Base-by-base conservation (phyloP, 2,113 vertebrate species). In the Narcine bancroftii region DNA sequence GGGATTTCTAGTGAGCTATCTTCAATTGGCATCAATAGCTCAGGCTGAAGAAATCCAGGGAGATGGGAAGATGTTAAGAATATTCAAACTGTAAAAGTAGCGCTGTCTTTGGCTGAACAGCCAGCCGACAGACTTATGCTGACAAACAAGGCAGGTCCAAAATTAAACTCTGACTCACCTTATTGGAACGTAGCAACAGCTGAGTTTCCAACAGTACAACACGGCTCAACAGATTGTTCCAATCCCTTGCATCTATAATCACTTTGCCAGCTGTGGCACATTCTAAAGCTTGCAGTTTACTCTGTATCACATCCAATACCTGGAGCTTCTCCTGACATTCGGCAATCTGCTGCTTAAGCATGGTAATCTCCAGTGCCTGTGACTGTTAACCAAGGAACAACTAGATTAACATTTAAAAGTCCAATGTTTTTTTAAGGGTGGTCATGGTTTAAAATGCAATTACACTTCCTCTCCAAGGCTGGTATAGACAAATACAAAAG, bases 171-270 rank as follows among this genome's bases (percentile, higher is more conserved):
- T 36, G n/a, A 36, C 92, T 92, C 93, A 97, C 96, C 95, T 96
- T 96, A 95, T 93, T 95, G 53, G 94, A 94, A 0, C 94, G 95
- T 92, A 98, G 93, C 47, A 97, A 93, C 29, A 97, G 91, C 89
- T 97, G 96, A 73, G 98, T 98, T 96, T 99, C 98, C 93, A 99
- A 95, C 91, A 99, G 94, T 15, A 98, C 94, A 73, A 99, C 94
- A 42, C 98, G 96, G 95, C 97, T 97, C 83, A 96, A 93, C 92
- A 99, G 95, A 93, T 97, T 97, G 93, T 96, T 96, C 98, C 98
- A 99, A 77, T 95, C 95, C 77, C 95, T 96, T 69, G 96, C 96
- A 93, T 97, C 96, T 92, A 97, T 93, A 93, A 96, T 93, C 56
- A 97, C 94, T 92, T 97, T 97, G 39, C 97, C 97, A 93, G 96